Conservation (phyloP, 2,888 invertebrate genomes). For the Limnephilus lunatus region DNA sequence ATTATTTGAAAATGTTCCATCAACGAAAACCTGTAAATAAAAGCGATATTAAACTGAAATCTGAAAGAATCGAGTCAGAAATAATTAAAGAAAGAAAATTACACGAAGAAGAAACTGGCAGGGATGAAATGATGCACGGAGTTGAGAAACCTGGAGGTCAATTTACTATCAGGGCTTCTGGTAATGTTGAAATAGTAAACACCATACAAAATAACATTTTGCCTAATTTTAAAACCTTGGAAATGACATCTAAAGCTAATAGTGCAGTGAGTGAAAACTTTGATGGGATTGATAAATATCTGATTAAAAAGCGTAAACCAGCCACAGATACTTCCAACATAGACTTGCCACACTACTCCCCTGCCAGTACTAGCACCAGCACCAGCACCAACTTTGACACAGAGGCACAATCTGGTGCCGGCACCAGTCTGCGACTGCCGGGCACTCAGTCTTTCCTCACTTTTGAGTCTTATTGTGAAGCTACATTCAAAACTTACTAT, state of each 20-base stretch:
- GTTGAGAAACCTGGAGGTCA: constrained; percentile 61
- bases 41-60: not conserved
- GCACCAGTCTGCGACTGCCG: not conserved
- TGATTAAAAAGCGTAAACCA: not conserved
- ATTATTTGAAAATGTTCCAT: constrained; percentile 34
- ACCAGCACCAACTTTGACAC: not conserved
- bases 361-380: not conserved
- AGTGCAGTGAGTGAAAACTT: not conserved
- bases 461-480: not conserved
- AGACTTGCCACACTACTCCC: not conserved
- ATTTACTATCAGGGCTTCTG: not conserved
- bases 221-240: not conserved
- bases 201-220: not conserved
- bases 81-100: constrained; percentile 4
- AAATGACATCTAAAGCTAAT: not conserved
- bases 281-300: not conserved
- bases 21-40: constrained; percentile 1
- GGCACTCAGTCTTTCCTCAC: not conserved
- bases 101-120: not conserved
- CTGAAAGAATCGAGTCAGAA: not conserved
- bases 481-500: not conserved
- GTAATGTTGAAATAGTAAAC: not conserved
- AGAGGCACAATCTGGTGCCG: not conserved
- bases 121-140: constrained; percentile 54
- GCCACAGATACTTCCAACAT: not conserved